Percentiles rank a stretch among this genome's conserved stretches.
Conservation (phyloP, 2,797 vertebrate species). For the Centropyge bicolor region DNA sequence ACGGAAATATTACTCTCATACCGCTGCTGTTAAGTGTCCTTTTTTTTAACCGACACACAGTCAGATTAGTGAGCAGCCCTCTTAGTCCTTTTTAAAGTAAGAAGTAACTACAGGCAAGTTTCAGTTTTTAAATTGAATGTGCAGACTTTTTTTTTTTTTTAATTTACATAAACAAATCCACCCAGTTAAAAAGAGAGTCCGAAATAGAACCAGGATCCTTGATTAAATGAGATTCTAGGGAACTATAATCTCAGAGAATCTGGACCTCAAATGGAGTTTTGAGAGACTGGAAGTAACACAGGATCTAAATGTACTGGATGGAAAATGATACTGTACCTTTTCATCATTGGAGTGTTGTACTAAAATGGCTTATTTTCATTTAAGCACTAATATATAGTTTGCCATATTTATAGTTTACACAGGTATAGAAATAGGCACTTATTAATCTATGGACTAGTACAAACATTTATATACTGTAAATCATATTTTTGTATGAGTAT, state of each 20-base stretch:
- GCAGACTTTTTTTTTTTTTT: not conserved
- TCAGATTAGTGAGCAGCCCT: slow-evolving; percentile 30
- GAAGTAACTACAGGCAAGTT: slow-evolving; percentile 20
- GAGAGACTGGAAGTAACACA: slow-evolving; percentile 13
- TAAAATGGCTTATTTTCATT: slow-evolving; percentile 1
- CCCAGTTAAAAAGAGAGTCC: slow-evolving; percentile 21
- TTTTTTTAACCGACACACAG: not conserved
- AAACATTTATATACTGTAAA: not conserved
- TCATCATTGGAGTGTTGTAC: not conserved
- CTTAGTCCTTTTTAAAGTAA: slow-evolving; percentile 21
- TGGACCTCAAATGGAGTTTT: slow-evolving; percentile 5
- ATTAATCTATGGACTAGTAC: not conserved
- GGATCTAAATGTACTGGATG: not conserved
- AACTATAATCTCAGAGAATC: slow-evolving; percentile 30
- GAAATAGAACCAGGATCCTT: slow-evolving; percentile 28
- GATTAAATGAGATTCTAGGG: slow-evolving; percentile 10
- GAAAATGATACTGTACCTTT: not conserved
- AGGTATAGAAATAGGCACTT: not conserved
- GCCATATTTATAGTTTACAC: no score
- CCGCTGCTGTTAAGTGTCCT: slow-evolving; percentile 12
- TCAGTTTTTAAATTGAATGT: slow-evolving; percentile 14
- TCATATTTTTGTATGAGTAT: no score
- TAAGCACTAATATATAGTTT: not conserved
- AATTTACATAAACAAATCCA: slow-evolving; percentile 38
- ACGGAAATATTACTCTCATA: slow-evolving; percentile 32